Base-by-base conservation (phyloP, 1,140 invertebrate genomes). In the Caerostris extrusa region DNA sequence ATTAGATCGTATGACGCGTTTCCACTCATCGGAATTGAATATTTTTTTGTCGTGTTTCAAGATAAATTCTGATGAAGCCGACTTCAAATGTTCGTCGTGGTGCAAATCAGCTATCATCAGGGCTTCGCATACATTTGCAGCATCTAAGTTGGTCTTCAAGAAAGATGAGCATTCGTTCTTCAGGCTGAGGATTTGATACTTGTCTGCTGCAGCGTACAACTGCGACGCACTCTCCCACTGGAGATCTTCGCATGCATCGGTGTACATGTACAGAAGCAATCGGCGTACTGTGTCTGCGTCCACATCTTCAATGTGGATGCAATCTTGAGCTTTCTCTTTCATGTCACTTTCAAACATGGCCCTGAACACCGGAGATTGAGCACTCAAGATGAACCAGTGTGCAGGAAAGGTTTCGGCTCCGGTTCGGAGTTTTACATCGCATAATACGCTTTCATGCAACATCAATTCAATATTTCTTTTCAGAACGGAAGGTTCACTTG, bases 401-500 rank as follows among this genome's bases (percentile, higher is more conserved):
- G 57, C 82, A n/a, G 53, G 82, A 56, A 85, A 57, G 7, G 82
- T n/a, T 58, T 57, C 55, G 12, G 14, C 19, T 5, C 56, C 82
- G 14, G 53, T 34, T 34, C 53, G 34, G 53, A 81, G 77, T 12
- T 4, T 14, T 12, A 81, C 34, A 50, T 87, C 69, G 95, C 3
- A 17, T 67, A 67, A 67, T 34, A 34, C 34, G 34, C 34, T 34
- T 34, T 34, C 34, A 34, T 34, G 34, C 34, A 34, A 34, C 34
- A 34, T 34, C 34, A 34, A 34, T 34, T 34, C 34, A 34, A 34
- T 34, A 34, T 34, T 34, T 34, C 34, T 34, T 34, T 34, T 34
- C 34, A 34, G 34, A 1, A 34, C 34, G 34, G 34, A 34, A 34
- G 34, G 34, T 34, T 0, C 34, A 34, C 34, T 34, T 34, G 34